Conservation (phyloP, 37 sponge, comb jelly and placozoan genomes). For the Halichondria panicea region DNA sequence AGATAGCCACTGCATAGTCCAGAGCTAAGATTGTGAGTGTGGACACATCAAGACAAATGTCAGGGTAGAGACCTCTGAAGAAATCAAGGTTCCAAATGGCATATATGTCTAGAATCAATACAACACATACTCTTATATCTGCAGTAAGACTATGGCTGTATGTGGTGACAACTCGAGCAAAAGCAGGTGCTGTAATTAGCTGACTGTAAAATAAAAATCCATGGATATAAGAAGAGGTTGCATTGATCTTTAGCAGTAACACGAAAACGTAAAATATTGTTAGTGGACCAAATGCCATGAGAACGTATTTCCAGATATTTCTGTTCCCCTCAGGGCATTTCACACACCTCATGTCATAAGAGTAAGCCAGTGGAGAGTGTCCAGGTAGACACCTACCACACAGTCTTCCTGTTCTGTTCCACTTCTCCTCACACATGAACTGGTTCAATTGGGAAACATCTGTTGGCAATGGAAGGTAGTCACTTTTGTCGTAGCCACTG, state of each 20-base stretch:
- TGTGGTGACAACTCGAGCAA: constrained; percentile 6
- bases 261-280: constrained; percentile 50
- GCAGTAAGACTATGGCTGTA: not conserved
- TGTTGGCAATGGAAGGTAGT: too few relatives aligned
- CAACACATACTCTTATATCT: too few relatives aligned
- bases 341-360: constrained; percentile 13
- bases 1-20: constrained; percentile 21
- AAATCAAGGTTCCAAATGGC: constrained; percentile 45
- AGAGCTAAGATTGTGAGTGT: constrained; percentile 7
- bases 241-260: constrained; percentile 54
- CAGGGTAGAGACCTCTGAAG: constrained; percentile 4
- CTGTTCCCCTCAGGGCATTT: not conserved
- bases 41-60: constrained; percentile 7
- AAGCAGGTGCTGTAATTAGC: constrained; percentile 5
- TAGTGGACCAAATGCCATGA: constrained; percentile 42
- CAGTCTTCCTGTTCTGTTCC: constrained; percentile 41
- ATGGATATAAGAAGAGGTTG: constrained; percentile 40
- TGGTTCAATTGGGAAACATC: too few relatives aligned
- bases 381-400: constrained; percentile 57
- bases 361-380: constrained; percentile 31
- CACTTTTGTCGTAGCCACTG: too few relatives aligned
- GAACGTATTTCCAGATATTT: constrained; percentile 10
- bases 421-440: too few relatives aligned
- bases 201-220: constrained; percentile 61
- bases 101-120: not conserved